Percentiles rank a stretch among this genome's conserved stretches.
Evolutionary conservation across 2,888 invertebrate genomes (phyloP).

Genomic region (Agonopterix subpropinquella): DNA sequence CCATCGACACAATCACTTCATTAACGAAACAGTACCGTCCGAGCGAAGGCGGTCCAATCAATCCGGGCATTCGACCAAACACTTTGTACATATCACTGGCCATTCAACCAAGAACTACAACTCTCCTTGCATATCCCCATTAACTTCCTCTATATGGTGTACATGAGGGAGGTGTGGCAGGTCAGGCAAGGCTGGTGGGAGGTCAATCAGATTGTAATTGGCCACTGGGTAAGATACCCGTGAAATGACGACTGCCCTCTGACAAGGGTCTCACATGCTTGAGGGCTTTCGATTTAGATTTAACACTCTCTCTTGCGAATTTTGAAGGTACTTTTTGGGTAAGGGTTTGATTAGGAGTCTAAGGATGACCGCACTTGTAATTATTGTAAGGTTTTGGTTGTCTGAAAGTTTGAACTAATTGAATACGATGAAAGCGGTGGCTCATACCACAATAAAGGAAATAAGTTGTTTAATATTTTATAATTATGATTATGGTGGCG

Average conservation of each 20-base stretch:
- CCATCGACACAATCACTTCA: conserved; percentile 39
- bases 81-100: conserved; percentile 38
- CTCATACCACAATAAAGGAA: too few relatives aligned
- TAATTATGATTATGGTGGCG: too few relatives aligned
- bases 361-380: too few relatives aligned
- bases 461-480: too few relatives aligned
- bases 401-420: too few relatives aligned
- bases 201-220: conserved; percentile 70
- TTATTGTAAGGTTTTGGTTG: too few relatives aligned
- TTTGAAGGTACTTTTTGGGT: neutral
- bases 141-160: conserved; percentile 1
- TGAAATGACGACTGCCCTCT: conserved; percentile 66
- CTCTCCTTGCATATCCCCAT: conserved; percentile 13
- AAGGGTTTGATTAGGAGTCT: too few relatives aligned
- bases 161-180: conserved; percentile 16
- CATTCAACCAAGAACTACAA: conserved; percentile 28
- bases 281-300: conserved; percentile 46
- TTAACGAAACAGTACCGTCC: conserved; percentile 44
- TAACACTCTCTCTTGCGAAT: conserved; percentile 27
- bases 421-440: too few relatives aligned
- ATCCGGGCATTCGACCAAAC: conserved; percentile 59
- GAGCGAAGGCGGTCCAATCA: conserved; percentile 54
- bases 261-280: conserved; percentile 58
- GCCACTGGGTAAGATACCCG: conserved; percentile 64
- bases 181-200: conserved; percentile 28